phyloP scores from a whole-genome alignment of 1,140 invertebrate genomes.

The Heliothis virescens region DNA sequence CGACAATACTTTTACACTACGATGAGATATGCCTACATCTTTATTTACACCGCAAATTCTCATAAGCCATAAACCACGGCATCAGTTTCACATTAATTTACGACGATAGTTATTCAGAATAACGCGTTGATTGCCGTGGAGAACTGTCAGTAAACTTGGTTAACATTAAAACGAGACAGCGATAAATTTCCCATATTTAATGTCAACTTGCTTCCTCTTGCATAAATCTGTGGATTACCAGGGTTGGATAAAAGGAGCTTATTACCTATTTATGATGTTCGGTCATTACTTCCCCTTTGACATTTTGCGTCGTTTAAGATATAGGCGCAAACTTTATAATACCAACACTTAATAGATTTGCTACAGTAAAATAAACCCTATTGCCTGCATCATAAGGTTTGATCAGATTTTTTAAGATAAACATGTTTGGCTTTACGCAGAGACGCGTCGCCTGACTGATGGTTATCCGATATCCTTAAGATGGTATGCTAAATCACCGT shows the following conservation, averaged over 20 bases:
- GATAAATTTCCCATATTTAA: constrained; percentile 45
- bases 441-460: constrained; percentile 45
- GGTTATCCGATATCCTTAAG: constrained; percentile 50
- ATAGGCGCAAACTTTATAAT: constrained; percentile 14
- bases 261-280: constrained; percentile 54
- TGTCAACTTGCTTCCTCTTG: constrained; percentile 53
- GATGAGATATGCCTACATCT: background rate
- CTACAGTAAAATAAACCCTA: constrained; percentile 17
- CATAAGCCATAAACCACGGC: constrained; percentile 6
- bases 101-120: background rate
- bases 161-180: background rate
- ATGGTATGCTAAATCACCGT: constrained; percentile 40
- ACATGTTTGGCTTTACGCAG: background rate
- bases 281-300: constrained; percentile 57
- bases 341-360: background rate
- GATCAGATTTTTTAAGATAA: background rate
- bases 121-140: constrained; percentile 27
- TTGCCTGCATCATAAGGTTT: background rate
- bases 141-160: constrained; percentile 14
- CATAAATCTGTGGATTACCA: constrained; percentile 57
- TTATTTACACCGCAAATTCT: background rate
- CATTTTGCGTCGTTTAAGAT: constrained; percentile 55
- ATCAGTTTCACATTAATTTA: background rate
- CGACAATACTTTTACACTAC: background rate
- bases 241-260: constrained; percentile 31